phyloP scores from a whole-genome alignment of 1,140 invertebrate species.

The Bombus consobrinus region DNA sequence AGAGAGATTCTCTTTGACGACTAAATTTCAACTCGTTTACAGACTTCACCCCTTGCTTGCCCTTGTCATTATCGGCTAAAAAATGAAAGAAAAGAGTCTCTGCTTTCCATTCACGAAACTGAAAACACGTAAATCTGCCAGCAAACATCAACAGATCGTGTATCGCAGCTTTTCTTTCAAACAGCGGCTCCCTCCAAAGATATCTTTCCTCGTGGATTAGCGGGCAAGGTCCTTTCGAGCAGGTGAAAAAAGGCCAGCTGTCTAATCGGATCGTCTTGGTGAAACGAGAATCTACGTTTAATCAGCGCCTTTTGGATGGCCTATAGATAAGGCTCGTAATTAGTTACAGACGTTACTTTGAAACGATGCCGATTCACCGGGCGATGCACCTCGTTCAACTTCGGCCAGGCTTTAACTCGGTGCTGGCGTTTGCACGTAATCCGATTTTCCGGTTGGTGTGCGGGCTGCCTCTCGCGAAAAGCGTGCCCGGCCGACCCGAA shows the following conservation, averaged over 20 bases:
- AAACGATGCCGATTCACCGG: slow-evolving; percentile 25
- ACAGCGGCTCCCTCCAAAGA: background rate
- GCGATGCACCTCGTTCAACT: background rate
- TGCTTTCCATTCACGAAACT: background rate
- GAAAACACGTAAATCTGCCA: background rate
- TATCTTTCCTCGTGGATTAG: background rate
- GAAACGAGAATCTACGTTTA: slow-evolving; percentile 55
- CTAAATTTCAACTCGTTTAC: too few species aligned
- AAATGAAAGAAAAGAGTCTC: too few species aligned
- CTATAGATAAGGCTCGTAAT: slow-evolving; percentile 64
- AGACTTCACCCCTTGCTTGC: too few species aligned
- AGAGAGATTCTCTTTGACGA: too few species aligned
- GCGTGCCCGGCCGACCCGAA: slow-evolving; percentile 25
- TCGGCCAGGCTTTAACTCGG: slow-evolving; percentile 22
- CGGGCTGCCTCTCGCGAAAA: slow-evolving; percentile 52
- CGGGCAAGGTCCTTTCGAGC: background rate
- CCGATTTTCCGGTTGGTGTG: slow-evolving; percentile 60
- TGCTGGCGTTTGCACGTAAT: slow-evolving; percentile 54
- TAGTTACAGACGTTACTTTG: slow-evolving; percentile 65
- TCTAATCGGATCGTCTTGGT: slow-evolving; percentile 26
- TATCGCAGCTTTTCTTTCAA: background rate
- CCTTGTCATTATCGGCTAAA: background rate
- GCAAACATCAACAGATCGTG: background rate
- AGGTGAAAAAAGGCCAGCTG: background rate
- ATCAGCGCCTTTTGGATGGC: slow-evolving; percentile 60